Evolutionary conservation across 92 coral and sea anemone species (phyloP), one percentile per base, ranked within the genome.

Genomic region (Paragorgia papillata): DNA sequence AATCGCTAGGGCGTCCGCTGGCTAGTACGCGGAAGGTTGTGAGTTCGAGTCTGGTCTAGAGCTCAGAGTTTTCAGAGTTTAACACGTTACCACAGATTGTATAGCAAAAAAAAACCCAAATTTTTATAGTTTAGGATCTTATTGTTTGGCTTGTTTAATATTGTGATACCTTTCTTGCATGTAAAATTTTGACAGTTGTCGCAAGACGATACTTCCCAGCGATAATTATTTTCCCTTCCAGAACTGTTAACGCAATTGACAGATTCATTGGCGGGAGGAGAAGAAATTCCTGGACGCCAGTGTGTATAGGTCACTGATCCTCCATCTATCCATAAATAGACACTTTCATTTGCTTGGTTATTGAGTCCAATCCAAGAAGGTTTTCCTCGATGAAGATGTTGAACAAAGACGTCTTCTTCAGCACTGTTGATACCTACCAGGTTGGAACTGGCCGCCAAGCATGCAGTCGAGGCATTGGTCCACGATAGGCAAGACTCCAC

Each of bases 131-230:
- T n/a, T n/a, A n/a, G n/a, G n/a, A n/a, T n/a, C n/a, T n/a, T n/a
- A n/a, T n/a, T n/a, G n/a, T n/a, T n/a, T n/a, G n/a, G n/a, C n/a
- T n/a, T n/a, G n/a, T n/a, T n/a, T n/a, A n/a, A n/a, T n/a, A n/a
- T n/a, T n/a, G n/a, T n/a, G n/a, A 31, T 63, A 67, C 74, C 74
- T 67, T 41, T 67, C 34, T 67, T 67, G 57, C 74, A 67, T 9
- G 74, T 67, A 48, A 41, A 67, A 67, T 67, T 27, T 14, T 29
- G 56, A 44, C 74, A 67, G 37, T 22, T 19, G 37, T 67, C 58
- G 39, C 74, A 67, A 40, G 34, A 67, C n/a, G 37, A 41, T 25
- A 31, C 9, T 46, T 67, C n/a, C 74, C 74, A 67, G 9, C 22
- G 57, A 44, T 67, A 67, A 40, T 67, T 48, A 18, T 20, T 41